Evolutionary conservation across 1,140 invertebrate genomes (phyloP), one percentile per base, ranked within the genome.

Genomic region (Halyomorpha halys): DNA sequence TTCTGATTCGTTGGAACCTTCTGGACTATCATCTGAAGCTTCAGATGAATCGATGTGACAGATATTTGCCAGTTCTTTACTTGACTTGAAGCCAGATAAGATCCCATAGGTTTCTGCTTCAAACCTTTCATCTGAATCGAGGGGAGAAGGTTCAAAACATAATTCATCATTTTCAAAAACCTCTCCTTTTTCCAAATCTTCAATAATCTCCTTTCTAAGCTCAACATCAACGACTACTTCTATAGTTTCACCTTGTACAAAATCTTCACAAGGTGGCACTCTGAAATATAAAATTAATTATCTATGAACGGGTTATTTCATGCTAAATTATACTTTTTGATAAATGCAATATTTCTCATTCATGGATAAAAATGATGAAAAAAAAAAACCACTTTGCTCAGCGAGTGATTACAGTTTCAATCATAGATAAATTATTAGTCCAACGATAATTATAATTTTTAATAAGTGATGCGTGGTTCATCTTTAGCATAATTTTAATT

Each of bases 1-100:
- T 16, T 61, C 34, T 15, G 44, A 61, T 39, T 63, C 61, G 30
- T 34, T 61, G 14, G 66, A 62, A 15, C 62, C 68, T 61, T 72
- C 69, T 13, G 71, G 69, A 64, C 69, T 71, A 44, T 71, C 69
- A 61, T 90, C 87, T 0, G 86, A 89, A 47, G 82, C 80, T 76
- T 90, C 87, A 0, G 88, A 86, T 0, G 86, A 89, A 68, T 90
- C 88, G 51, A 89, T 89, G 69, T 90, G 87, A 14, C 81, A 81
- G 16, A 90, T 86, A 51, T 80, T 70, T 19, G 69, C 66, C 18
- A 72, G 45, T 61, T 72, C 71, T 64, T 70, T 67, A 19, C 66
- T 62, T 62, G 67, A 65, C 65, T 69, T 67, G 16, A 67, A 60
- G 18, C 68, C 65, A 59, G 65, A 59, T n/a, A 67, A 61, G 19